These are phyloP conservation scores for Siphlonurus alternatus DNA, from an alignment of 2,888 invertebrate genomes.

Conservation along the genomic window DNA sequence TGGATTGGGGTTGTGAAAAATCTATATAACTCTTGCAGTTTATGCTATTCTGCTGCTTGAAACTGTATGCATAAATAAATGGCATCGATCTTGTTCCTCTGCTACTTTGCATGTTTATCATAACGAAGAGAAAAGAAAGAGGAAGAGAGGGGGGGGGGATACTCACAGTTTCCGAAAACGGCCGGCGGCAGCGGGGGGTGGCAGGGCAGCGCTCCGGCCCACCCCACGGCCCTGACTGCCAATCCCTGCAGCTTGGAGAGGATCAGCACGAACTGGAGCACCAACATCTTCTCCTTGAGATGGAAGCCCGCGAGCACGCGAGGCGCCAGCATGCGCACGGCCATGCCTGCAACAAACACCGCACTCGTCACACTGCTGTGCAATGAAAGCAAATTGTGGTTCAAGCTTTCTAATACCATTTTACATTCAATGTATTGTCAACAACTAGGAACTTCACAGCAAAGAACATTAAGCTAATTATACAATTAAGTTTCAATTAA, in stretches of 20 bases:
- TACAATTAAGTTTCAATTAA: too few species aligned
- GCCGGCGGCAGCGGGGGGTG: slow-evolving; percentile 43
- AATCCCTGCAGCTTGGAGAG: slow-evolving; percentile 50
- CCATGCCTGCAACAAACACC: slow-evolving; percentile 28
- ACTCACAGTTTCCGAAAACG: slow-evolving; percentile 48
- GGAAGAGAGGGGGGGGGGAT: too few species aligned
- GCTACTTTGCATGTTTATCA: not conserved
- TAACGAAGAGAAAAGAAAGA: too few species aligned
- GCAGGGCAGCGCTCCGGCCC: slow-evolving; percentile 40
- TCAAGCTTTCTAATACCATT: too few species aligned
- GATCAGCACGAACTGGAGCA: slow-evolving; percentile 44
- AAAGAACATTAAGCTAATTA: too few species aligned
- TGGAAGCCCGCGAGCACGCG: slow-evolving; percentile 24
- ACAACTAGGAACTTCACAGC: too few species aligned
- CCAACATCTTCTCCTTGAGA: slow-evolving; percentile 34
- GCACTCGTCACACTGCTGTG: too few species aligned
- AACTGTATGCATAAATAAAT: not conserved
- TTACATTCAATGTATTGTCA: too few species aligned
- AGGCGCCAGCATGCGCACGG: slow-evolving; percentile 34
- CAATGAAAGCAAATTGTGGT: too few species aligned
- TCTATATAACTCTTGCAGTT: not conserved
- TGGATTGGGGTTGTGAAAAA: too few species aligned
- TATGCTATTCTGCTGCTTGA: not conserved
- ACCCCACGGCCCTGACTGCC: slow-evolving; percentile 35
- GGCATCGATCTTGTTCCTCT: too few species aligned